Conservation (phyloP, 2,113 vertebrate species). For the Pseudorhombus dupliciocellatus region DNA sequence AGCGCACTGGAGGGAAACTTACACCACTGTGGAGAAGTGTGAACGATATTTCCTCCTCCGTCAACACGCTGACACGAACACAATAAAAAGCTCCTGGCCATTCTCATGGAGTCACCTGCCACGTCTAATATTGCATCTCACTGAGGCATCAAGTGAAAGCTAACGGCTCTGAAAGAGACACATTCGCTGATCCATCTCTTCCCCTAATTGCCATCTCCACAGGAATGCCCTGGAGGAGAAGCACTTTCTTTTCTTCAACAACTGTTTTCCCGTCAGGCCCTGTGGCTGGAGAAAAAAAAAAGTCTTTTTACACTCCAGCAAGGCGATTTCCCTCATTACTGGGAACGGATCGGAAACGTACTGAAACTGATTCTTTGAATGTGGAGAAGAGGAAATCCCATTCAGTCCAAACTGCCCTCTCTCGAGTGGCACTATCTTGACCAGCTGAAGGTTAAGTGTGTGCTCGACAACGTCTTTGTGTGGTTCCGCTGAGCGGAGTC, state of each 20-base stretch:
- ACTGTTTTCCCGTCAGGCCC: conserved; percentile 51
- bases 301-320: conserved; percentile 28
- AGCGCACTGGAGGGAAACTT: conserved; percentile 25
- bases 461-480: background rate
- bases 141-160: conserved; percentile 12
- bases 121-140: conserved; percentile 27
- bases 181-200: conserved; percentile 48
- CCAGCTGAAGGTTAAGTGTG: conserved; percentile 21
- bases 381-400: conserved; percentile 15
- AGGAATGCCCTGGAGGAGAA: conserved; percentile 42
- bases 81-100: background rate
- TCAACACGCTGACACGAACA: conserved; percentile 17
- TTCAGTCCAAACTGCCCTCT: conserved; percentile 26
- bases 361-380: conserved; percentile 48
- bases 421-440: background rate
- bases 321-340: conserved; percentile 46
- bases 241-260: conserved; percentile 52
- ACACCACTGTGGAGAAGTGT: conserved; percentile 32
- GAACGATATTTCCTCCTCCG: conserved; percentile 40
- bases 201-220: conserved; percentile 58
- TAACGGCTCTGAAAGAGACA: conserved; percentile 31
- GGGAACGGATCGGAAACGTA: conserved; percentile 39
- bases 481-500: conserved; percentile 8
- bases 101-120: conserved; percentile 36
- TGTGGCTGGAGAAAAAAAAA: conserved; percentile 32